Evolutionary conservation across 2,113 vertebrate genomes (phyloP).

Genomic region (Carassius carassius): DNA sequence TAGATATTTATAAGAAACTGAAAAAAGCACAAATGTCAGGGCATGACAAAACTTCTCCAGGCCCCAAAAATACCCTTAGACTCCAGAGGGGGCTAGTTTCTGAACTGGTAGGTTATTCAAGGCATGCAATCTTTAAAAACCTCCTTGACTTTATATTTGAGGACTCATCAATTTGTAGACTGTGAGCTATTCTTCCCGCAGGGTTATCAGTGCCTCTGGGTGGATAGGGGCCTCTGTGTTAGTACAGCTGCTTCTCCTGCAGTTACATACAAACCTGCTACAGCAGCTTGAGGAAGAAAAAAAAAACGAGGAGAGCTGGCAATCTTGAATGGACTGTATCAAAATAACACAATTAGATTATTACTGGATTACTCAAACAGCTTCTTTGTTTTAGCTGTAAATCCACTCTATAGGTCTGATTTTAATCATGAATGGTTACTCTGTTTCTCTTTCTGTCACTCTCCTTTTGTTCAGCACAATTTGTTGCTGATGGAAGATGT

Average conservation of each 20-base stretch:
- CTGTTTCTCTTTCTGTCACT: neutral
- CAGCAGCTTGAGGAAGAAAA: slow-evolving; percentile 69
- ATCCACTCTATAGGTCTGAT: neutral
- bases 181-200: slow-evolving; percentile 22
- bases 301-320: neutral
- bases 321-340: neutral
- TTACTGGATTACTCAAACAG: neutral
- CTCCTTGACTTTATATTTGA: slow-evolving; percentile 30
- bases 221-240: slow-evolving; percentile 61
- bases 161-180: slow-evolving; percentile 13
- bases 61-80: no score
- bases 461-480: slow-evolving; percentile 4
- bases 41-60: no score
- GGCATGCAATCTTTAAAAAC: slow-evolving; percentile 5
- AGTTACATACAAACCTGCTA: slow-evolving; percentile 63
- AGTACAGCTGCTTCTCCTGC: slow-evolving; percentile 72
- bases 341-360: neutral
- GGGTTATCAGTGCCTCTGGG: slow-evolving; percentile 35
- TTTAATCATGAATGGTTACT: neutral
- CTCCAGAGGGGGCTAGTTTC: neutral
- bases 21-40: no score
- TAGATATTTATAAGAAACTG: no score
- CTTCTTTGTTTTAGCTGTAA: neutral
- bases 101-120: neutral
- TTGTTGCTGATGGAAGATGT: slow-evolving; percentile 22